These are phyloP conservation scores for Lottia gigantea DNA, from an alignment of 2,888 invertebrate genomes.

Conservation along the genomic window DNA sequence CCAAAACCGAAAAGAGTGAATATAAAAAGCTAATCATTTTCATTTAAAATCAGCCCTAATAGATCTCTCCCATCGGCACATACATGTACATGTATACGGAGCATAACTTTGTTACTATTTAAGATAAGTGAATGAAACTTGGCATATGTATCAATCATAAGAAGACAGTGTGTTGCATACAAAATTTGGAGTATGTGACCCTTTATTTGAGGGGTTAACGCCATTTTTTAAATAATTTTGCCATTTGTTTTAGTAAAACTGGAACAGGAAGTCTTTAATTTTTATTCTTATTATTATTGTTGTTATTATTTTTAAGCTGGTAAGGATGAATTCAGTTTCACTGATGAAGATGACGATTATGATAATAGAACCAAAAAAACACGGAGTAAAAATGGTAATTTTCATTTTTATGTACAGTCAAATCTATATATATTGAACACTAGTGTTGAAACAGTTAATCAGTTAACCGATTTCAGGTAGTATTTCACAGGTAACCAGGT, in stretches of 20 bases:
- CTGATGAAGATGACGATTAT: background rate
- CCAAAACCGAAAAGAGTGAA: conserved; percentile 4
- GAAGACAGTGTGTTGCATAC: background rate
- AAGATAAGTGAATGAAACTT: conserved; percentile 6
- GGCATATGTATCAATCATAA: conserved; percentile 4
- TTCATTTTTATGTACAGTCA: conserved; percentile 1
- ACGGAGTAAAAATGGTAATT: conserved; percentile 1
- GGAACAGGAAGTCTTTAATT: background rate
- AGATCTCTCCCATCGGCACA: background rate
- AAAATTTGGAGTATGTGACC: background rate
- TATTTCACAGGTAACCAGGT: no score
- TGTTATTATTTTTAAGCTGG: background rate
- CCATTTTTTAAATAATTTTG: background rate
- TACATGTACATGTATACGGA: background rate
- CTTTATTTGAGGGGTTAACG: background rate
- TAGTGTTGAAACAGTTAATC: no score
- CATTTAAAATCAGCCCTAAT: background rate
- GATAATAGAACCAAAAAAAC: background rate
- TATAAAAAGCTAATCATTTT: background rate
- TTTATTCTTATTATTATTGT: background rate
- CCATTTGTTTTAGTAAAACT: background rate
- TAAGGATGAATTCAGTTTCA: conserved; percentile 8
- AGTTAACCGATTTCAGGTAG: no score
- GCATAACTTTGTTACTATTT: conserved; percentile 6
- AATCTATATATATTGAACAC: conserved; percentile 1